Conservation (phyloP, 2,113 vertebrate species). For the Otis tarda region DNA sequence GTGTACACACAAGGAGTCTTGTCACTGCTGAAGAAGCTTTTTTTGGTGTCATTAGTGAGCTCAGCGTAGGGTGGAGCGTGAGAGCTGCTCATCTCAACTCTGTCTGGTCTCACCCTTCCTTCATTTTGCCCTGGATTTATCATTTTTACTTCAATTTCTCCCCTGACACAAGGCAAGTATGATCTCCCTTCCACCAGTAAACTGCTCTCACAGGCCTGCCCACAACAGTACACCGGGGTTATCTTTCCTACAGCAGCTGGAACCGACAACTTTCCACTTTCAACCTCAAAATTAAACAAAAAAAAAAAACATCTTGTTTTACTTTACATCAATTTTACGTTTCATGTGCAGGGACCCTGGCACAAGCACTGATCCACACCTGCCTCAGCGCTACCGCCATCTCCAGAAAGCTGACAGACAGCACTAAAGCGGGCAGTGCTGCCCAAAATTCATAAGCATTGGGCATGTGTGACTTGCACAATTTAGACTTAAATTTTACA, state of each 20-base stretch:
- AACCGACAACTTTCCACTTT: neutral
- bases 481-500: neutral
- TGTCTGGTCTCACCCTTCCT: neutral
- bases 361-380: neutral
- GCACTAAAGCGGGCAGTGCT: neutral
- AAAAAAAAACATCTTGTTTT: neutral
- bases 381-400: neutral
- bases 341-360: neutral
- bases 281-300: neutral
- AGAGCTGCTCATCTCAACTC: neutral
- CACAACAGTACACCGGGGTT: neutral
- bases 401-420: neutral
- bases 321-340: neutral
- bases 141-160: neutral
- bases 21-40: neutral
- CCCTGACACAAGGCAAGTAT: neutral
- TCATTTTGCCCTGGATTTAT: neutral
- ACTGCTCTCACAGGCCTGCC: neutral
- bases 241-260: neutral
- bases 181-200: neutral
- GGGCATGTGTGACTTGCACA: neutral
- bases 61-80: neutral
- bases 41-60: neutral
- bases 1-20: neutral
- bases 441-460: neutral